Evolutionary conservation across 2,888 invertebrate species (phyloP).

Genomic region (Eupithecia exiguata): DNA sequence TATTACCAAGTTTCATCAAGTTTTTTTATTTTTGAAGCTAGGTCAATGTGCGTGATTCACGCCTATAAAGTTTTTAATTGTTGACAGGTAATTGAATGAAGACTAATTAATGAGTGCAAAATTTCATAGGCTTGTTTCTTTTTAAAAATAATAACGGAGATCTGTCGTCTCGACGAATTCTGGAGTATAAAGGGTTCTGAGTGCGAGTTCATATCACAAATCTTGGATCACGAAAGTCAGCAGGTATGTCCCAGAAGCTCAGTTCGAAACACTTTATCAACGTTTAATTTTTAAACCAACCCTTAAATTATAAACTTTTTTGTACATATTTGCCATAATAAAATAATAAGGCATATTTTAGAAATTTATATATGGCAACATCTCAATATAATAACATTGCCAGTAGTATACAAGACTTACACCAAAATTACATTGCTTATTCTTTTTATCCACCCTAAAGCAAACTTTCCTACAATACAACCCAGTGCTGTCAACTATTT

Average conservation of each 20-base stretch:
- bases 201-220: background rate
- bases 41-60: background rate
- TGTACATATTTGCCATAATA: conserved; percentile 27
- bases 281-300: background rate
- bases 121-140: background rate
- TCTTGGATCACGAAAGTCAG: background rate
- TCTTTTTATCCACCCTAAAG: conserved; percentile 1
- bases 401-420: conserved; percentile 23
- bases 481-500: background rate
- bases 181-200: background rate
- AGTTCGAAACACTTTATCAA: background rate
- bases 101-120: background rate
- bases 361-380: conserved; percentile 40
- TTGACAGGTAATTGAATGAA: background rate
- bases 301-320: conserved; percentile 7
- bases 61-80: background rate
- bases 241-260: background rate
- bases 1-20: background rate
- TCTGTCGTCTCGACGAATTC: background rate
- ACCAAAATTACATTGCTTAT: conserved; percentile 10
- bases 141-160: no score
- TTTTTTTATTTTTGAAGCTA: background rate
- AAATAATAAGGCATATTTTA: conserved; percentile 32
- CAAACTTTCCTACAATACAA: background rate
- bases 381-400: conserved; percentile 34